Evolutionary conservation across 1,140 invertebrate species (phyloP).

Genomic region (Wasmannia auropunctata): DNA sequence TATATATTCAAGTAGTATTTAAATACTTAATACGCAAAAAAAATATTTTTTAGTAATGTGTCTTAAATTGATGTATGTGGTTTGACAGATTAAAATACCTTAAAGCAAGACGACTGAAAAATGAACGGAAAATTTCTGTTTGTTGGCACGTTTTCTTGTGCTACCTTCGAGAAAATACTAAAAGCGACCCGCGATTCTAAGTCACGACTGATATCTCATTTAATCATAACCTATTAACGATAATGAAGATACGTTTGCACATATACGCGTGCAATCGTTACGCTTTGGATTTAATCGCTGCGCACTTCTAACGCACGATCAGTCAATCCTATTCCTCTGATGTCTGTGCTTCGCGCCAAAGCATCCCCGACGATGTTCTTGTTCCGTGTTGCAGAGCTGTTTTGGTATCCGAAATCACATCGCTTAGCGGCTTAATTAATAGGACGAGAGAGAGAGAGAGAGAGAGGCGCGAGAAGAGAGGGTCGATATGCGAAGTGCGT

Average conservation of each 20-base stretch:
- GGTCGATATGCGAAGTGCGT: slow-evolving; percentile 40
- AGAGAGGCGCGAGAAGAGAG: background rate
- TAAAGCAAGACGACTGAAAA: background rate
- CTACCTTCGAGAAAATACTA: background rate
- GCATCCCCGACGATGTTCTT: background rate
- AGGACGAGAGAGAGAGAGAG: background rate
- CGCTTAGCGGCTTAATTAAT: slow-evolving; percentile 47
- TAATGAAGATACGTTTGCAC: too few relatives aligned
- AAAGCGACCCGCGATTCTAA: background rate
- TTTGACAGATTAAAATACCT: background rate
- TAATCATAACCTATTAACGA: background rate
- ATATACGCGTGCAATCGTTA: background rate
- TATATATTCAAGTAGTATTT: background rate
- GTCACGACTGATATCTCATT: background rate
- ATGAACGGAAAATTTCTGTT: background rate
- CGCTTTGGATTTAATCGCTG: background rate
- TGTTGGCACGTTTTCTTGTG: background rate
- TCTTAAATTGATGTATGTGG: background rate
- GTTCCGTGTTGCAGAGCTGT: background rate
- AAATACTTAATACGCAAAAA: background rate
- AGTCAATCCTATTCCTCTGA: background rate
- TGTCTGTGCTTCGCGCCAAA: background rate
- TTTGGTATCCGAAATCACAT: slow-evolving; percentile 14
- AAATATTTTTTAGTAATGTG: background rate
- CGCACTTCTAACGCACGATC: too few relatives aligned